Conservation (phyloP, 2,888 invertebrate species). For the Patella depressa region DNA sequence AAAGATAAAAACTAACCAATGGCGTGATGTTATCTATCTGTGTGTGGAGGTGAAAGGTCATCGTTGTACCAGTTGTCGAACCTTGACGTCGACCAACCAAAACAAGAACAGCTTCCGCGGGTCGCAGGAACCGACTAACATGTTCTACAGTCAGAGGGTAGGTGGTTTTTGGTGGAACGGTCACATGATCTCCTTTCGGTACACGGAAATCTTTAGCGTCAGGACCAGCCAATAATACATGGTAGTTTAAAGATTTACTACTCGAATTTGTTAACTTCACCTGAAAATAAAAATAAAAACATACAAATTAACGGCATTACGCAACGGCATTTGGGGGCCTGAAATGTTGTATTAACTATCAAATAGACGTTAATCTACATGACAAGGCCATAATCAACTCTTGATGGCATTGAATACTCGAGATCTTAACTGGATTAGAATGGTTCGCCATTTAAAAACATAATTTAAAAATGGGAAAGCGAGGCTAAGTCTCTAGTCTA, state of each 20-base stretch:
- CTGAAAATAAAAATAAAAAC: slow-evolving; percentile 40
- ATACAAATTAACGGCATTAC: not conserved
- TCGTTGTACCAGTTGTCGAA: slow-evolving; percentile 62
- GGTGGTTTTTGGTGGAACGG: slow-evolving; percentile 64
- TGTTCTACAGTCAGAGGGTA: slow-evolving; percentile 59
- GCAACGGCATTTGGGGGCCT: no score
- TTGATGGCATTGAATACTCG: no score
- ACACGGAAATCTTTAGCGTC: slow-evolving; percentile 67
- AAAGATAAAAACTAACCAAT: slow-evolving; percentile 49
- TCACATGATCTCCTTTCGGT: slow-evolving; percentile 63
- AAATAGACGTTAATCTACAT: no score
- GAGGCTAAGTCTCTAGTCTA: no score
- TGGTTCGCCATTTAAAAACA: no score
- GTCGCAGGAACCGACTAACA: slow-evolving; percentile 63
- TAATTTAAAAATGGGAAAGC: no score
- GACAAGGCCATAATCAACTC: no score
- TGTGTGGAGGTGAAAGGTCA: slow-evolving; percentile 67
- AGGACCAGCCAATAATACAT: slow-evolving; percentile 65
- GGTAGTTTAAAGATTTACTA: slow-evolving; percentile 67
- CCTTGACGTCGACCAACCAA: slow-evolving; percentile 67
- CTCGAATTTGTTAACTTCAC: slow-evolving; percentile 69
- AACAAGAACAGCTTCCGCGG: slow-evolving; percentile 66
- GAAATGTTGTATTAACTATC: no score
- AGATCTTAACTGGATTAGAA: no score
- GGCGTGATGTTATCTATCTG: slow-evolving; percentile 67